Percentiles rank a stretch among this genome's conserved stretches.
phyloP scores from a whole-genome alignment of 2,888 invertebrate genomes.

The Eupithecia abbreviata region DNA sequence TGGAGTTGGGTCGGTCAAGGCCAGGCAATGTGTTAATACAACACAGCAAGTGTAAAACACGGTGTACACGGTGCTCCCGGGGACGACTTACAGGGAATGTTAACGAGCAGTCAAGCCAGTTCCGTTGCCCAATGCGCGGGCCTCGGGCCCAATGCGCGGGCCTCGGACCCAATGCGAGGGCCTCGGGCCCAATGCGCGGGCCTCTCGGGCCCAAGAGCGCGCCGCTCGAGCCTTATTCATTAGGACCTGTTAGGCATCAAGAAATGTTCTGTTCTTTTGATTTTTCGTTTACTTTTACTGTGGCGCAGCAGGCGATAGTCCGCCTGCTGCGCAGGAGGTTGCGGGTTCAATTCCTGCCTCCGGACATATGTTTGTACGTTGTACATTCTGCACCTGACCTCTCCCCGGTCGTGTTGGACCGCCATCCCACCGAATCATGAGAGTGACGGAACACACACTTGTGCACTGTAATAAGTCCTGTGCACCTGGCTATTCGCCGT shows the following conservation, averaged over 20 bases:
- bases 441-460: too few species aligned
- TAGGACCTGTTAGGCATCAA: neutral
- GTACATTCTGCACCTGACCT: too few species aligned
- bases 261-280: neutral
- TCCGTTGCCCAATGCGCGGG: conserved; percentile 57
- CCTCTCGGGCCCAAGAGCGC: conserved; percentile 59
- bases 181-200: conserved; percentile 56
- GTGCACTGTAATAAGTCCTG: too few species aligned
- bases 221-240: too few species aligned
- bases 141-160: conserved; percentile 55
- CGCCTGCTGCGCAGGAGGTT: too few species aligned
- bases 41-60: conserved; percentile 54
- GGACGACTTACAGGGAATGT: conserved; percentile 72
- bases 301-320: neutral
- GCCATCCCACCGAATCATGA: too few species aligned
- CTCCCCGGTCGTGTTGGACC: too few species aligned
- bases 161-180: too few species aligned
- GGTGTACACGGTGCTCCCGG: conserved; percentile 53
- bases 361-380: too few species aligned
- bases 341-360: too few species aligned
- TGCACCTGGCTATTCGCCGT: too few species aligned
- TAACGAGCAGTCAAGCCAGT: conserved; percentile 70
- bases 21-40: conserved; percentile 40
- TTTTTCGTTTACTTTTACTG: neutral
- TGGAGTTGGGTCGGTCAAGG: neutral